A percentile compares a stretch with the other conserved stretches of the same genome.
Evolutionary conservation across 1,140 invertebrate species (phyloP).

Genomic region (Amphibalanus amphitrite): DNA sequence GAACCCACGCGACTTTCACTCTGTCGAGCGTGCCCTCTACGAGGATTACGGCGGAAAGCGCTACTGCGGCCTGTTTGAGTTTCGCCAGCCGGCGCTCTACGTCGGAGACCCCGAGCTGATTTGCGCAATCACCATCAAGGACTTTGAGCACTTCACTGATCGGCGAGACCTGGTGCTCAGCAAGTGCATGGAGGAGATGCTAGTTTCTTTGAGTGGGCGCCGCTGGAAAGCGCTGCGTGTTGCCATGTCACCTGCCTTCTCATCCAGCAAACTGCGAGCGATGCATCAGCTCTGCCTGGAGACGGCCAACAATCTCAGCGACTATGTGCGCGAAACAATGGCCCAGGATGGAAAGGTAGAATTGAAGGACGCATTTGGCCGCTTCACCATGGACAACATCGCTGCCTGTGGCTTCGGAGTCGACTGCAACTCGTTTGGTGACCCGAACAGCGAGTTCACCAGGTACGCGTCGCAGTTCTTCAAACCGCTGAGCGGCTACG

Average conservation of each 20-base stretch:
- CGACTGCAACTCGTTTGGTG: conserved; percentile 20
- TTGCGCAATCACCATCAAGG: conserved; percentile 38
- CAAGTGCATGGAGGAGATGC: conserved; percentile 17
- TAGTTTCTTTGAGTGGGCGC: conserved; percentile 16
- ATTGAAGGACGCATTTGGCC: conserved; percentile 20
- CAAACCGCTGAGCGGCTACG: too few species aligned
- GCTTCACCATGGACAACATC: conserved; percentile 32
- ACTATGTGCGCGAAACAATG: neutral
- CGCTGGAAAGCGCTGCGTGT: conserved; percentile 17
- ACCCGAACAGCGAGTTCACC: conserved; percentile 16
- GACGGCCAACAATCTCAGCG: conserved; percentile 13
- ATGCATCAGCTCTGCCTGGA: conserved; percentile 9
- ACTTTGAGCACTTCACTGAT: conserved; percentile 44
- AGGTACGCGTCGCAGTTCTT: conserved; percentile 13
- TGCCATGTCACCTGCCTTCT: conserved; percentile 20
- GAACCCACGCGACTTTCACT: too few species aligned
- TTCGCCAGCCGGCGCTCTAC: conserved; percentile 32
- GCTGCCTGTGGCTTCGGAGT: conserved; percentile 32
- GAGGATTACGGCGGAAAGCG: conserved; percentile 15
- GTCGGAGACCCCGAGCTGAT: conserved; percentile 41
- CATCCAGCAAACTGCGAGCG: conserved; percentile 16
- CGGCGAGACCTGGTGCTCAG: conserved; percentile 22
- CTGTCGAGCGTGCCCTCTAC: conserved; percentile 16
- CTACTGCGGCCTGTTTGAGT: conserved; percentile 30
- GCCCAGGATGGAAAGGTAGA: conserved; percentile 11